Conservation (phyloP, 2,113 vertebrate genomes). For the Spermophilus dauricus region DNA sequence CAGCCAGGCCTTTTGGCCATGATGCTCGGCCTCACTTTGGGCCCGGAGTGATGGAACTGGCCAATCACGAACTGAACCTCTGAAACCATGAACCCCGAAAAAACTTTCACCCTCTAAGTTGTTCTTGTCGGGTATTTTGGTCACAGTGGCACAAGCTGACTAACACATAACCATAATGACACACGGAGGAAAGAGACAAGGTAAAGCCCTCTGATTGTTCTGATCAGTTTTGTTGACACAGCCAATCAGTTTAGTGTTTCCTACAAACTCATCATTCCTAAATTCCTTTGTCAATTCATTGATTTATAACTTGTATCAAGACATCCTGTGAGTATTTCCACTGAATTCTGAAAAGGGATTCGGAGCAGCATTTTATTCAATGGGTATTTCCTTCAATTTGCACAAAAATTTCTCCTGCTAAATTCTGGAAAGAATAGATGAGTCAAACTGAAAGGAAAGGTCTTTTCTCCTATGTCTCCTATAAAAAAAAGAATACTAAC, state of each 20-base stretch:
- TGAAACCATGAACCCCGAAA: no score
- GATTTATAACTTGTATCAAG: background rate
- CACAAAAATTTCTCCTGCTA: background rate
- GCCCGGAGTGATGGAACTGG: no score
- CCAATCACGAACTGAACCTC: no score
- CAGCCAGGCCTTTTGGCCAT: no score
- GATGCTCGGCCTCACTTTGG: no score
- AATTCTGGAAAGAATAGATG: slow-evolving; percentile 21
- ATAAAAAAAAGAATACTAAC: background rate
- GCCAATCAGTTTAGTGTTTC: background rate
- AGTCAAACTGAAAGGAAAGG: background rate
- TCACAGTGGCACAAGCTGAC: no score
- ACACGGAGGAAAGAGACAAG: background rate
- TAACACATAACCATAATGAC: background rate
- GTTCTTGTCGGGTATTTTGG: no score
- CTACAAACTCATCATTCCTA: background rate
- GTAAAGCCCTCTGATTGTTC: background rate
- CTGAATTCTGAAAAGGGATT: background rate
- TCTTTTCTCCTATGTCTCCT: background rate
- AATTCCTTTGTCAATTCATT: background rate
- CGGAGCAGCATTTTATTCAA: background rate
- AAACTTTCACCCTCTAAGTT: no score
- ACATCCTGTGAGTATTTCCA: background rate
- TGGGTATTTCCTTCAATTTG: background rate
- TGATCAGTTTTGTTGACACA: background rate